Base-by-base conservation (phyloP, 2,888 invertebrate genomes). In the Phrixothrix hirtus region DNA sequence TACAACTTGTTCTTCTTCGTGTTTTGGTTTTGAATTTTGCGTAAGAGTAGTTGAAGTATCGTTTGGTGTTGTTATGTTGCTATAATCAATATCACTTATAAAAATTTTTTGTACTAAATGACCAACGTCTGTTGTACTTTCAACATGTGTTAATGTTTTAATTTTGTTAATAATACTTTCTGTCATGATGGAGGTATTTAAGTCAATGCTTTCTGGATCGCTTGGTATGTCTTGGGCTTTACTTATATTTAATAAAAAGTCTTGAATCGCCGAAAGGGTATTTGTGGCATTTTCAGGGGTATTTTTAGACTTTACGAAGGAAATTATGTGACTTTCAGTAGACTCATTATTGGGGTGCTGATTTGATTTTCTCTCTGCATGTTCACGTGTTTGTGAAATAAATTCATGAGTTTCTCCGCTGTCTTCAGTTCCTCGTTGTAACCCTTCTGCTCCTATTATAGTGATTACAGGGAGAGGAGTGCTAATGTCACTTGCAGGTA, bases 401-500 rank as follows among this genome's bases (percentile, higher is more conserved):
- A 48, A 27, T 41, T 66, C 66, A 14, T 65, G 63, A 12, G 55
- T 57, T 36, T 69, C 68, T 9, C 63, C 58, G 10, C 61, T 60
- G 35, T 70, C 69, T 26, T 69, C 68, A 21, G 67, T 70, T 2
- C 71, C 75, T 44, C 75, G 65, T 64, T 77, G 75, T 2, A 78
- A 63, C 1, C 77, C 78, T 64, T 78, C 78, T 2, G 77, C 76
- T 9, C 78, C 78, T 41, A 78, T 74, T 2, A 77, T 69, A 1
- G 77, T 77, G 12, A 78, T 76, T 3, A 75, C 68, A 10, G 73
- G 68, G 2, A 70, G 62, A 1, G 75, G 73, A 1, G 74, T 74
- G 39, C 70, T 74, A 1, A 65, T 64, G 41, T 71, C 71, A 47
- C 72, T 72, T 49, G 73, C 73, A 1, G 69, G 66, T 7, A 73